phyloP scores from a whole-genome alignment of 2,888 invertebrate genomes.

The Teinopalpus imperialis region DNA sequence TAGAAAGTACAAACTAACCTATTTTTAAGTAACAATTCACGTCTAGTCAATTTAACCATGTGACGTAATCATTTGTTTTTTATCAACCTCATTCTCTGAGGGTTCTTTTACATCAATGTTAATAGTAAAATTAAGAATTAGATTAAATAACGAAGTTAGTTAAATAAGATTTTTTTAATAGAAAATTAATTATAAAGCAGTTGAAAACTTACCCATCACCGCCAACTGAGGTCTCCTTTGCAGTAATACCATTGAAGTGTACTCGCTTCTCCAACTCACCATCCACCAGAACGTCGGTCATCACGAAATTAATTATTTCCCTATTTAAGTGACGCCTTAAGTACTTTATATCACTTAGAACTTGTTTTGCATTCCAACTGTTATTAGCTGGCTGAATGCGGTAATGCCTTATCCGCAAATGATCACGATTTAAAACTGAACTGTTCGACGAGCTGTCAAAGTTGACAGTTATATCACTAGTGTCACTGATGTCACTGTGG shows the following conservation, averaged over 20 bases:
- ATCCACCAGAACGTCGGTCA: slow-evolving; percentile 84
- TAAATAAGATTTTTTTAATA: no score
- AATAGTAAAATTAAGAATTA: no score
- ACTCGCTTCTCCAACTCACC: slow-evolving; percentile 87
- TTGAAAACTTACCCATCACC: slow-evolving; percentile 72
- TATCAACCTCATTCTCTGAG: no score
- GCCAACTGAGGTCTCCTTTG: slow-evolving; percentile 85
- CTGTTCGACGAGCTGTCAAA: slow-evolving; percentile 13
- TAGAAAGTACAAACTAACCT: no score
- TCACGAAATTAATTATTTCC: slow-evolving; percentile 82
- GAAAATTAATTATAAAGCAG: no score
- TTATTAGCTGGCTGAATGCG: slow-evolving; percentile 43
- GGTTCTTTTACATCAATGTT: no score
- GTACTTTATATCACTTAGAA: slow-evolving; percentile 65
- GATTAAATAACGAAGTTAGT: no score
- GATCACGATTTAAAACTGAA: slow-evolving; percentile 5
- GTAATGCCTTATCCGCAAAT: slow-evolving; percentile 39
- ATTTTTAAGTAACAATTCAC: no score
- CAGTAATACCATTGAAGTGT: slow-evolving; percentile 83
- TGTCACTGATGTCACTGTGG: slow-evolving; percentile 46
- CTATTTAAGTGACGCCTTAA: slow-evolving; percentile 65
- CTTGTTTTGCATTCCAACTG: slow-evolving; percentile 39
- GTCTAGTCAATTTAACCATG: no score
- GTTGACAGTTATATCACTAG: slow-evolving; percentile 23
- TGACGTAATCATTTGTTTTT: no score